Evolutionary conservation across 2,797 vertebrate genomes (phyloP), one percentile per base, ranked within the genome.

Genomic region (Cuculus canorus): DNA sequence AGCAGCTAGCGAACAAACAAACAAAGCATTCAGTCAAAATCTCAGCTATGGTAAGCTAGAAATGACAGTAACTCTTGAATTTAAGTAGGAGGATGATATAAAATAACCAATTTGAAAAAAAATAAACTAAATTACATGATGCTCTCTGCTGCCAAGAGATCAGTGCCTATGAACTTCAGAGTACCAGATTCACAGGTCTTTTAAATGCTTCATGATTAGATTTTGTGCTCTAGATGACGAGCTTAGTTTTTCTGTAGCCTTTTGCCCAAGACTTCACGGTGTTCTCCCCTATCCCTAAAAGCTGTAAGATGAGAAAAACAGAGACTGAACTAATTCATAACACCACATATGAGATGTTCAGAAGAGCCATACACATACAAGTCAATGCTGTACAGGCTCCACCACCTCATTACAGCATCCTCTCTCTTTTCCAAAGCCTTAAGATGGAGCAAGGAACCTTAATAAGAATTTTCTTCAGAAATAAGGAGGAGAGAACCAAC

Each of bases 1-100:
- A 88, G 57, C 84, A 57, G 60, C 53, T 66, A 80, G 68, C 64
- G 91, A 96, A 85, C 13, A 91, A 96, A 85, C 13, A 86, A 90
- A 59, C 32, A 56, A 8, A 12, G 13, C 27, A 41, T 53, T 72
- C 66, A 39, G 25, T 35, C 50, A 91, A 76, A 65, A 50, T 22
- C 27, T 86, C 53, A 72, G 50, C 50, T 61, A 59, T 10, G 35
- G 13, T 4, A 78, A 68, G 10, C 35, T 24, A 52, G n/a, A 90
- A 92, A 61, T 1, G 1, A 32, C 30, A 64, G 14, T 7, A 39
- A 63, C 1, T 15, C 39, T 15, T 77, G 41, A 19, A 59, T 70
- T 68, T 92, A 22, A 79, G 37, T 6, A 71, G 22, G 7, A 70
- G 43, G 56, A 17, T 7, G 8, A 68, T 32, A 45, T 2, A 37